Evolutionary conservation across 2,113 vertebrate species (phyloP), one percentile per base, ranked within the genome.

Genomic region (Montifringilla adamsi): DNA sequence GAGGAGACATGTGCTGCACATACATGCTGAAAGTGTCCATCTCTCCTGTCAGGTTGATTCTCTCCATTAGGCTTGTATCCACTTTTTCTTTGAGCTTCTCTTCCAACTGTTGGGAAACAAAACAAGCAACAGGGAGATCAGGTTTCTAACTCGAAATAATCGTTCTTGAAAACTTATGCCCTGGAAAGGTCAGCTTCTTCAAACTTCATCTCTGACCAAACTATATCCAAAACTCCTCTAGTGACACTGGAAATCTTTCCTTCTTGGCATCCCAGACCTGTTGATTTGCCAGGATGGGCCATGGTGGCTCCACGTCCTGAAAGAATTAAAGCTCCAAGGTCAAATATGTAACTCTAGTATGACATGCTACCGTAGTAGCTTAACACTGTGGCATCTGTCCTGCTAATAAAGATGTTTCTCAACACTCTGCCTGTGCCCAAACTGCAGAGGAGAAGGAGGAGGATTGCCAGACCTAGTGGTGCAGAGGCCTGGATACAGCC

Each of bases 21-120:
- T 98, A 99, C 99, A 98, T 99, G 99, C 99, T 99, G 97, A 99
- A 99, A 1, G 99, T 99, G 96, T 99, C 99, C 98, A 99, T 99
- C 98, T 99, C 99, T 81, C 98, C 98, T 1, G 98, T 99, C 96
- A 99, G 97, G 94, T 99, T 99, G 95, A 99, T 99, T 94, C 99
- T 98, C 87, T 99, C 99, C 89, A 96, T 96, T 13, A 99, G 98
- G 75, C 98, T 97, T 72, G 98, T 97, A 70, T 99, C 99, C 63
- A 99, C 99, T 92, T 99, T 99, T 97, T 99, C 99, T 95, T 99
- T 99, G 18, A 99, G 98, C 83, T 99, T 99, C 94, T 99, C 99
- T 96, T 99, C 99, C 91, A 99, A 77, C 99, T 99, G 97, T 97
- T 41, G 68, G 79, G 70, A 96, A 97, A 85, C 70, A 88, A 89